Evolutionary conservation across 2,888 invertebrate species (phyloP).

Genomic region (Pristionchus arcanus): DNA sequence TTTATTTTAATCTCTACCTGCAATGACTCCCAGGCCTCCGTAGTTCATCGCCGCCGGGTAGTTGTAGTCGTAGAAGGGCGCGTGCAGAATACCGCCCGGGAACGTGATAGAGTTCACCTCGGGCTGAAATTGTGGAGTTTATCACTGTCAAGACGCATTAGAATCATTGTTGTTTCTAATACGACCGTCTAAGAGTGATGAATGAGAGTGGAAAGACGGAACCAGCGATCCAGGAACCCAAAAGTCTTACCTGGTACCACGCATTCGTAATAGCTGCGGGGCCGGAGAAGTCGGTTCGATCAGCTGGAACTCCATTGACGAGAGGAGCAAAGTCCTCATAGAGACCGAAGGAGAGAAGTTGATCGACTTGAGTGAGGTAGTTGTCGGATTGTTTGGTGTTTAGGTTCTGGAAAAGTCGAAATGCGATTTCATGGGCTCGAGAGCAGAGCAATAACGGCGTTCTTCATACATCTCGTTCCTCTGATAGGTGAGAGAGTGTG

Average conservation of each 20-base stretch:
- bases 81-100: conserved; percentile 74
- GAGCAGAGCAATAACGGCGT: too few species aligned
- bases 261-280: conserved; percentile 51
- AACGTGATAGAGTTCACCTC: conserved; percentile 76
- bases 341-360: conserved; percentile 16
- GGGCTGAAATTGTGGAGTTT: conserved; percentile 63
- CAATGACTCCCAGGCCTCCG: conserved; percentile 97
- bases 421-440: too few species aligned
- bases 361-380: neutral
- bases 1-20: conserved; percentile 86
- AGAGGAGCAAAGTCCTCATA: conserved; percentile 40
- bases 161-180: too few species aligned
- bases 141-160: too few species aligned
- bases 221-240: neutral
- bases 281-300: conserved; percentile 49
- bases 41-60: conserved; percentile 82
- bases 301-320: conserved; percentile 1
- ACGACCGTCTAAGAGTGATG: too few species aligned
- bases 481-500: too few species aligned
- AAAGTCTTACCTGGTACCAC: conserved; percentile 9
- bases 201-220: too few species aligned
- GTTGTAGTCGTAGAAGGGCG: conserved; percentile 74
- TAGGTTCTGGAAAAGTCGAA: neutral
- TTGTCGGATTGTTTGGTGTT: neutral
- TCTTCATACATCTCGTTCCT: too few species aligned